These are phyloP conservation scores for Drosophila saltans DNA, from an alignment of 1,140 invertebrate species.

Conservation along the genomic window DNA sequence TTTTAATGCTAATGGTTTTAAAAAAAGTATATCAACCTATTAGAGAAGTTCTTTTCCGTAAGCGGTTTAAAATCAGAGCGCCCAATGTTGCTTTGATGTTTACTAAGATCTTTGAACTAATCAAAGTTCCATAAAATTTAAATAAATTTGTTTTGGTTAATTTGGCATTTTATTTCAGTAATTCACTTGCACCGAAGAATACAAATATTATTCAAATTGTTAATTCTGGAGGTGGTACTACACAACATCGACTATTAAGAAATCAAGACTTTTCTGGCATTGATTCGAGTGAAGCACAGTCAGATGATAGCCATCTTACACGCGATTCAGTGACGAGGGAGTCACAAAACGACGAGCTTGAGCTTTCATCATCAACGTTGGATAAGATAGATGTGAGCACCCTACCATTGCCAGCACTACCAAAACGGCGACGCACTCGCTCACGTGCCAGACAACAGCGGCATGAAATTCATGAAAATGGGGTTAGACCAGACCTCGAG, in stretches of 20 bases:
- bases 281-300: slow-evolving; percentile 78
- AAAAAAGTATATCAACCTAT: no score
- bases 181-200: neutral
- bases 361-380: slow-evolving; percentile 71
- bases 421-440: slow-evolving; percentile 70
- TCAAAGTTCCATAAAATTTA: neutral
- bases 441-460: slow-evolving; percentile 57
- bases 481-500: slow-evolving; percentile 33
- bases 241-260: slow-evolving; percentile 12
- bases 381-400: slow-evolving; percentile 80
- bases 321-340: slow-evolving; percentile 76
- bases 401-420: slow-evolving; percentile 75
- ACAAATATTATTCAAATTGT: neutral
- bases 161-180: slow-evolving; percentile 1
- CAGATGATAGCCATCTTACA: slow-evolving; percentile 81
- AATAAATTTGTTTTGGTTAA: neutral
- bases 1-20: no score
- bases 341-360: slow-evolving; percentile 78
- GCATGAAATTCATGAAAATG: slow-evolving; percentile 39
- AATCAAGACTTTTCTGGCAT: slow-evolving; percentile 70
- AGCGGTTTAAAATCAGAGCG: no score
- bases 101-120: neutral
- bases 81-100: neutral
- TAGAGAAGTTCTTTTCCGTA: no score
- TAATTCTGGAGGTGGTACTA: neutral